Conservation (phyloP, 2,113 vertebrate species). For the Caretta caretta region DNA sequence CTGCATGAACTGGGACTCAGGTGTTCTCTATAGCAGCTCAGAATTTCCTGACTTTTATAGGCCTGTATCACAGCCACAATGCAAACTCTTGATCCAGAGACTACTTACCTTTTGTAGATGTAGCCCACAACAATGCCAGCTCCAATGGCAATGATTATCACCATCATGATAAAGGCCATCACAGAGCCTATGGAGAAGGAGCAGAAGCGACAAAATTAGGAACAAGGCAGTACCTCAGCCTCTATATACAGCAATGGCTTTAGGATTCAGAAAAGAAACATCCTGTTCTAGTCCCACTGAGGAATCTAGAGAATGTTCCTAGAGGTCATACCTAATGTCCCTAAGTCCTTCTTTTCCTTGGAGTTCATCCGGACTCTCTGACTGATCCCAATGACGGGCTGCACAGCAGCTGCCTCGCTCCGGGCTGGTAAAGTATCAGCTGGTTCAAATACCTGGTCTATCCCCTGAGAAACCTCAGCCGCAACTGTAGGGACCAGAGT, state of each 20-base stretch:
- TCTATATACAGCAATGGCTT: not conserved
- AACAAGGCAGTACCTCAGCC: not conserved
- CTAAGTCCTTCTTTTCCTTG: constrained; percentile 93
- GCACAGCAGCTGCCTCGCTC: constrained; percentile 81
- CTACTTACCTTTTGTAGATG: constrained; percentile 92
- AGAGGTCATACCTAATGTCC: constrained; percentile 83
- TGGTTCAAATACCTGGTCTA: constrained; percentile 67
- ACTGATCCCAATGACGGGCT: constrained; percentile 89
- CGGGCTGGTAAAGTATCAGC: constrained; percentile 69
- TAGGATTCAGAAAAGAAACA: not conserved
- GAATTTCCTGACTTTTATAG: not conserved
- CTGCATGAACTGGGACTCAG: not conserved
- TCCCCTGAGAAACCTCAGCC: constrained; percentile 19
- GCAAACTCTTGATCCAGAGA: not conserved
- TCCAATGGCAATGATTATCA: constrained; percentile 90
- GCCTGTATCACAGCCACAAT: not conserved
- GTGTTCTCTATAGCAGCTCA: not conserved
- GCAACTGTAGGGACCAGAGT: not conserved
- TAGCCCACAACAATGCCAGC: constrained; percentile 91
- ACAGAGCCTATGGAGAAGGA: constrained; percentile 84
- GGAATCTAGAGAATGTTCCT: not conserved
- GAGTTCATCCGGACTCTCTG: constrained; percentile 87
- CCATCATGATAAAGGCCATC: constrained; percentile 91
- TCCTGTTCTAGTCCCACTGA: not conserved
- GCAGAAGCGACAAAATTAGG: not conserved